Evolutionary conservation across 2,888 invertebrate genomes (phyloP), one percentile per base, ranked within the genome.

Genomic region (Celastrina argiolus): DNA sequence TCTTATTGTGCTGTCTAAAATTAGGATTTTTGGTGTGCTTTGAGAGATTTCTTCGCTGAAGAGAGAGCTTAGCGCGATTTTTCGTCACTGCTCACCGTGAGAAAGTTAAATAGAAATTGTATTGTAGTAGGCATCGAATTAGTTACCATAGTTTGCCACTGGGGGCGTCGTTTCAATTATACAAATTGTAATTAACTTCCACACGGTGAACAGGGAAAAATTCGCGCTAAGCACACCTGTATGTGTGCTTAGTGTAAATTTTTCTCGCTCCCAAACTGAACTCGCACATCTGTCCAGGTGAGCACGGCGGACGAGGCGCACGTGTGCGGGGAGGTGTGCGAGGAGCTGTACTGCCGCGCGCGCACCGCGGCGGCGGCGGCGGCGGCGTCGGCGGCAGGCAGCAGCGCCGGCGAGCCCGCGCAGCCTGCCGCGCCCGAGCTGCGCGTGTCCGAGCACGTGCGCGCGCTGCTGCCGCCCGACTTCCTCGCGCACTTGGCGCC

Each of bases 301-400:
- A 92, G 69, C 74, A 93, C 82, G 0, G 84, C 82, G 0, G 84
- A 85, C 66, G 73, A 81, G 0, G 76, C 88, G 16, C 91, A 89
- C 71, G 78, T 88, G 42, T 93, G 93, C 74, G 90, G 91, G 16
- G 92, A 92, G 74, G 82, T 83, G 66, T 93, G 93, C 72, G 87
- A 88, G 67, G 92, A 92, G 71, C 80, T 90, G 72, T 91, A 88
- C 72, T 93, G 93, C 74, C 75, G 92, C 71, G 78, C 92, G 70
- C 77, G 85, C 74, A 79, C 88, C 75, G 85, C 84, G 3, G 87
- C 85, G 1, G 87, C 86, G 0, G 75, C 78, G 73, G 84, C 87
- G 1, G 83, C 85, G 0, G 87, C 87, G 68, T n/a, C n/a, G n/a
- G n/a, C n/a, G n/a, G 88, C 86, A 39, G 88, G 87, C 6, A 77